Evolutionary conservation across 1,140 invertebrate genomes (phyloP), one percentile per base, ranked within the genome.

Genomic region (Drosophila nikananu): DNA sequence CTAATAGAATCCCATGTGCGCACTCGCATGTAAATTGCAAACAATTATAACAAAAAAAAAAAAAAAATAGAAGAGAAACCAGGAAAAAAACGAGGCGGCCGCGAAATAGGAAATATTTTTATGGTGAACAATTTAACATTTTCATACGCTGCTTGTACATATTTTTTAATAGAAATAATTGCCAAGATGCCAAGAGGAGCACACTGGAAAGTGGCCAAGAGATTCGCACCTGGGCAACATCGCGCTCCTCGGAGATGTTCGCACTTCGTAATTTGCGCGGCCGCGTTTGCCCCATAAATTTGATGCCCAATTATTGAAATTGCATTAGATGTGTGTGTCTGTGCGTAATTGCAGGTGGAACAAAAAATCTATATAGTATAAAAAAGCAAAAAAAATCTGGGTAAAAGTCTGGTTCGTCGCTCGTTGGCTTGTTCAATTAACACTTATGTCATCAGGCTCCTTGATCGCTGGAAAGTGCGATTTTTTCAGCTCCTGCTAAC

Each of bases 251-350:
- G 9, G 6, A 83, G 75, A 74, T 91, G 89, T 91, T 91, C 89
- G 90, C 89, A 91, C 89, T 81, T 91, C 89, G 89, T 91, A 91
- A 92, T 91, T 91, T 91, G 39, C 37, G 58, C 27, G 65, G 32
- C 19, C 41, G 62, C 27, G 44, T 59, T 61, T n/a, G 58, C 30
- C 65, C 77, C 77, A 86, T 92, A 90, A 89, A 91, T 91, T 83
- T 82, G 77, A 72, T 80, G 86, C 63, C 82, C 89, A 91, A 91
- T 91, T 91, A 91, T 90, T 68, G 77, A 92, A 91, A 92, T 91
- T 89, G 82, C 89, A 74, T 91, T 91, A 91, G 86, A 87, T 86
- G 72, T 52, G 46, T 46, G 49, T 91, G 86, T 51, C 19, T 44
- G 49, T 91, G 86, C 86, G 86, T 91, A 91, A 91, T 91, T 91